A percentile compares a stretch with the other conserved stretches of the same genome.
Conservation (phyloP, 1,140 invertebrate genomes). For the Micrasema longulum region DNA sequence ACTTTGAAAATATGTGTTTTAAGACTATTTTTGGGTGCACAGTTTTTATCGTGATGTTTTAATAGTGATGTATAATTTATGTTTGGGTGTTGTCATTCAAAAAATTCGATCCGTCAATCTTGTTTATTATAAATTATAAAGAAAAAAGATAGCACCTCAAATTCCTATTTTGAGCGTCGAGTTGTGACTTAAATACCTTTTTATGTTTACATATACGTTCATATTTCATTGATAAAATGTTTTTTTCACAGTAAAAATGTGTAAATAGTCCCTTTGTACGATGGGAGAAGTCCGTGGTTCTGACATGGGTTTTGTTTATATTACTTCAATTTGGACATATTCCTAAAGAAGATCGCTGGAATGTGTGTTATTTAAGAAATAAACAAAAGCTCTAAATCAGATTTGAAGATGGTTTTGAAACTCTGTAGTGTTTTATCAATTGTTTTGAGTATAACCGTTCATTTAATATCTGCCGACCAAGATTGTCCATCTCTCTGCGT, state of each 20-base stretch:
- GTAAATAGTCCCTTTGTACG: not conserved
- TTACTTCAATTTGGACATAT: constrained; percentile 23
- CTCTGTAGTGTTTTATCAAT: constrained; percentile 24
- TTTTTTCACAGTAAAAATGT: not conserved
- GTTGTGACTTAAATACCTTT: constrained; percentile 34
- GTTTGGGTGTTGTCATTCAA: constrained; percentile 46
- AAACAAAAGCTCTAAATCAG: constrained; percentile 13
- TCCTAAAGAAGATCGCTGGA: constrained; percentile 11
- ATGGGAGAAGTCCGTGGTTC: constrained; percentile 5
- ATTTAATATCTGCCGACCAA: constrained; percentile 25
- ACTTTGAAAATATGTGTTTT: too few species aligned
- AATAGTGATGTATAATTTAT: constrained; percentile 5
- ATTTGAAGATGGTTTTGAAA: constrained; percentile 32
- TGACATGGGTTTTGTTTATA: constrained; percentile 23
- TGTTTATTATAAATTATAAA: constrained; percentile 30
- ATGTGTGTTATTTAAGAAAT: constrained; percentile 31
- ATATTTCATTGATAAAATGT: too few species aligned
- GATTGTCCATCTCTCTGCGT: constrained; percentile 64
- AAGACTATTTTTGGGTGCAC: not conserved
- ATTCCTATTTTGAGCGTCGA: constrained; percentile 42
- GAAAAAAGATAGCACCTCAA: constrained; percentile 26
- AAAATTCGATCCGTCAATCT: constrained; percentile 43
- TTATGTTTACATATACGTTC: constrained; percentile 35
- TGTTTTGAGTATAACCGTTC: not conserved
- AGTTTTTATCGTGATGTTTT: not conserved